Percentiles rank a stretch among this genome's conserved stretches.
These are phyloP conservation scores for Phengaris alcon DNA, from an alignment of 2,888 invertebrate genomes.

Conservation along the genomic window DNA sequence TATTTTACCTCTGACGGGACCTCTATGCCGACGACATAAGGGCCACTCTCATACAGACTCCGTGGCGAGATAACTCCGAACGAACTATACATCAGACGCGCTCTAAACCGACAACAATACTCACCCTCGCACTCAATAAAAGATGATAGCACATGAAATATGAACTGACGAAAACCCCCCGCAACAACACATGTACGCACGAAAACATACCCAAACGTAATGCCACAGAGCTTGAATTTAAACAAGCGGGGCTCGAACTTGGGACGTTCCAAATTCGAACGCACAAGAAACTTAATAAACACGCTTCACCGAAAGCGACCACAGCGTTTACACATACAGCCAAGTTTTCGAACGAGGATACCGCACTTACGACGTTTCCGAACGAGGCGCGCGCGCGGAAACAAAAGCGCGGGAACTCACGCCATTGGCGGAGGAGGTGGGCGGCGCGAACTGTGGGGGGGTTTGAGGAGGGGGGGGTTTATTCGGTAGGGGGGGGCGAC, in stretches of 20 bases:
- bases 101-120: conserved; percentile 77
- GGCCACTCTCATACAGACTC: no score
- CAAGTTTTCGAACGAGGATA: conserved; percentile 73
- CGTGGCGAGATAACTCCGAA: no score
- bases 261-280: conserved; percentile 50
- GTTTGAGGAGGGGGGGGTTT: conserved; percentile 48
- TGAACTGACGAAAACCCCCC: conserved; percentile 73
- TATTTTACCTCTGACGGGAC: no score
- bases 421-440: conserved; percentile 77
- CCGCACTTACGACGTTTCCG: conserved; percentile 73
- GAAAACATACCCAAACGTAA: conserved; percentile 42
- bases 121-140: conserved; percentile 77
- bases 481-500: conserved; percentile 56
- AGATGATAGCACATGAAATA: conserved; percentile 80
- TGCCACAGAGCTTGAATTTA: conserved; percentile 42
- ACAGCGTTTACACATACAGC: conserved; percentile 67
- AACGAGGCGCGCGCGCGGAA: conserved; percentile 63
- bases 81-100: conserved; percentile 61
- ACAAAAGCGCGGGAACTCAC: conserved; percentile 77
- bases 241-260: conserved; percentile 40
- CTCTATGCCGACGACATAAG: no score
- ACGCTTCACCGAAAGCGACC: conserved; percentile 71
- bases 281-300: conserved; percentile 62
- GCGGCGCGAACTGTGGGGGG: conserved; percentile 65
- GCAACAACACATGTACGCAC: conserved; percentile 38